These are phyloP conservation scores for Ellobius talpinus DNA, from an alignment of 2,113 vertebrate genomes.

Conservation along the genomic window DNA sequence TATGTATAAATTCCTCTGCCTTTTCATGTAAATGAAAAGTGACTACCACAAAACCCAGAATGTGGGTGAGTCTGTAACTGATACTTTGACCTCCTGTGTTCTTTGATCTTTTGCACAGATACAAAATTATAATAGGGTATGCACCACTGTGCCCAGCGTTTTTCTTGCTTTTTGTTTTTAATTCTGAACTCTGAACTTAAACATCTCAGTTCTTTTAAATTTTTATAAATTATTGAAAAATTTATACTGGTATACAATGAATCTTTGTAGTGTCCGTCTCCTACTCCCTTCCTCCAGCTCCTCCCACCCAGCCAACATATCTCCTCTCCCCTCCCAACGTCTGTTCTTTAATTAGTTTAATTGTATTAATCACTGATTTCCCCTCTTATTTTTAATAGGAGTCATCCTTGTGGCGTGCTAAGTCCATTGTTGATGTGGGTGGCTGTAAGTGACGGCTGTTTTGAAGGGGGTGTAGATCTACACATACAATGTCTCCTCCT, in stretches of 20 bases:
- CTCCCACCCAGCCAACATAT: background rate
- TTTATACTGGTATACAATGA: too few species aligned
- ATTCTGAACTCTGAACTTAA: conserved; percentile 56
- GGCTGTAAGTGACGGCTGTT: background rate
- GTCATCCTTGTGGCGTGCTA: background rate
- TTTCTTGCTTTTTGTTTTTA: conserved; percentile 28
- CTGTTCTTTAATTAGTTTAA: conserved; percentile 18
- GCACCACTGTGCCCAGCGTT: background rate
- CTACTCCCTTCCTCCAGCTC: background rate
- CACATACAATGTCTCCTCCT: conserved; percentile 24
- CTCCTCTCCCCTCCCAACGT: background rate
- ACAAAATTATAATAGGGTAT: conserved; percentile 1
- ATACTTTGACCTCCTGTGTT: conserved; percentile 8
- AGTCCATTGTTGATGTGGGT: background rate
- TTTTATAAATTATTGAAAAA: background rate
- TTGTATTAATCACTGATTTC: background rate
- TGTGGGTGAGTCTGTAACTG: conserved; percentile 4
- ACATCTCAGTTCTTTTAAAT: conserved; percentile 27
- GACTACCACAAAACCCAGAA: background rate
- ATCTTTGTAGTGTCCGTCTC: background rate
- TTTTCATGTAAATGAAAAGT: conserved; percentile 16
- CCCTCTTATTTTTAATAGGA: background rate
- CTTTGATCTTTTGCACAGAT: conserved; percentile 45
- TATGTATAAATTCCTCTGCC: background rate
- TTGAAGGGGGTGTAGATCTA: conserved; percentile 30